phyloP scores from a whole-genome alignment of 2,888 invertebrate species.

The Bellardia bayeri region DNA sequence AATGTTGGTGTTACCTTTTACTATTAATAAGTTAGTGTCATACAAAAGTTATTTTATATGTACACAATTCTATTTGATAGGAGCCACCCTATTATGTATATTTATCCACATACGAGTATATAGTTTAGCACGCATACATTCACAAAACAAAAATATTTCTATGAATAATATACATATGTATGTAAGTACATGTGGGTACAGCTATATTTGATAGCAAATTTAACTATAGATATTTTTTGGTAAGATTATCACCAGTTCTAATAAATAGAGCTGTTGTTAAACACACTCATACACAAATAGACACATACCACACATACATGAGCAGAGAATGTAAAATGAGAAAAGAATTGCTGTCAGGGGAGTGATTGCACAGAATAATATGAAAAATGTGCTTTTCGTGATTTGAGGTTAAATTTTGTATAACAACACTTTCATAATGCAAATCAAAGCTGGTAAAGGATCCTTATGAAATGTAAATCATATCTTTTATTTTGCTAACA shows the following conservation, averaged over 20 bases:
- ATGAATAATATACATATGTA: constrained; percentile 5
- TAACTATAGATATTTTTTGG: constrained; percentile 14
- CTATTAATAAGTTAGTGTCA: no score
- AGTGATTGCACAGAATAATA: constrained; percentile 21
- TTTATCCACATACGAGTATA: neutral
- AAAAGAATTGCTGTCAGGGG: constrained; percentile 22
- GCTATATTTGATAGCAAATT: constrained; percentile 9
- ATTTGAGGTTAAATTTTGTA: constrained; percentile 13
- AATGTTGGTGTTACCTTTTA: no score
- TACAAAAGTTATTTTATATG: no score
- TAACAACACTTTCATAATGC: neutral
- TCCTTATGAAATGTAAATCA: neutral
- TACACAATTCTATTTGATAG: no score
- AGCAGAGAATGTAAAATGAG: constrained; percentile 15
- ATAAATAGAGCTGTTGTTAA: neutral
- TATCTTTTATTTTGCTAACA: neutral
- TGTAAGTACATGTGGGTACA: neutral
- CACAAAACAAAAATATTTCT: neutral
- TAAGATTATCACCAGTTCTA: constrained; percentile 1
- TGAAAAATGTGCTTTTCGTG: constrained; percentile 18
- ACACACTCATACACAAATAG: no score
- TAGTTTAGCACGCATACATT: neutral
- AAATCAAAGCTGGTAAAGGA: neutral
- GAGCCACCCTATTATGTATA: neutral
- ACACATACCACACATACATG: neutral